Evolutionary conservation across 2,888 invertebrate species (phyloP), one percentile per base, ranked within the genome.

Genomic region (Erebia epiphron): DNA sequence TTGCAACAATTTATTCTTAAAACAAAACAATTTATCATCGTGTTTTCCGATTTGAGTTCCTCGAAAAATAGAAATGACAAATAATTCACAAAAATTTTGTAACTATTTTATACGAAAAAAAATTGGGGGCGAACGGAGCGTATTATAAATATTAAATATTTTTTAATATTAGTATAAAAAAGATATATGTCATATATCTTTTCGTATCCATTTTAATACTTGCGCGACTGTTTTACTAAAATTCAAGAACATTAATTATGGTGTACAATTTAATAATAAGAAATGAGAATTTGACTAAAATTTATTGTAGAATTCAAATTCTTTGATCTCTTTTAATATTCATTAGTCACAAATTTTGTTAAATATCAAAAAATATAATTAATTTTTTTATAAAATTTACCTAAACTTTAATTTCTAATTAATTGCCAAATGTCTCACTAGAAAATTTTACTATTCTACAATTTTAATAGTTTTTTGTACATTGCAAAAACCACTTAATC

Each of bases 81-180:
- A 46, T 4, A n/a, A 46, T 46, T 46, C 46, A 46, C 35, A 11
- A 4, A 9, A 16, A 16, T 60, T 41, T 16, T 5, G 16, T 2
- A 10, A 10, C 49, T 61, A 46, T 46, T 62, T 46, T 13, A 43
- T 57, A 57, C 5, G 10, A 57, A 43, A 54, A 54, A 41, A 16
- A 16, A 16, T 10, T 46, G 7, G 11, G 57, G 67, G 67, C 49
- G 67, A 67, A 67, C 67, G 58, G 58, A 67, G 67, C 58, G 67
- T 60, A 67, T 67, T 67, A 67, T 49, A 58, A 52, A 52, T 52
- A 64, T 50, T 35, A 63, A 18, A 62, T 62, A 62, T n/a, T 21
- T 49, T n/a, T 46, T 46, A 46, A 43, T 63, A 18, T 8, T 61
- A n/a, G 11, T 21, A 21, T 16, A 13, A 56, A 56, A 60, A 60